These are phyloP conservation scores for Tachuris rubrigastra DNA, from an alignment of 2,113 vertebrate species.

Conservation along the genomic window DNA sequence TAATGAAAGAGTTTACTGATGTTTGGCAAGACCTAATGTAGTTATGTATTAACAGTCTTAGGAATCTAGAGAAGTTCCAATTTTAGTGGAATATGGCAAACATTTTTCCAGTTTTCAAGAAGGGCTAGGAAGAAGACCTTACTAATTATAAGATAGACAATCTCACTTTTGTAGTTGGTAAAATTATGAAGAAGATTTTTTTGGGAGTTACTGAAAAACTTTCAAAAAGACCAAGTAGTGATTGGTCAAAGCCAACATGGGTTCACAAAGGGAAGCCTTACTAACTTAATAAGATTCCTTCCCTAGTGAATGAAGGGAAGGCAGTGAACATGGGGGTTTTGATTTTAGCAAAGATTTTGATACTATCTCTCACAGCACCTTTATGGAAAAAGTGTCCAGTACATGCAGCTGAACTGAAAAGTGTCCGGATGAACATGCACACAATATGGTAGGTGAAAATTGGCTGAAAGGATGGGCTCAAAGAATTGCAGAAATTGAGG, in stretches of 20 bases:
- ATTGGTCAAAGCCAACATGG: not conserved
- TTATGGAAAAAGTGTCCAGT: not conserved
- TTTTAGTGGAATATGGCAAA: not conserved
- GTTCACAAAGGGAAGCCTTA: not conserved
- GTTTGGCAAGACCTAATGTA: not conserved
- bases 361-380: not conserved
- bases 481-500: not conserved
- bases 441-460: not conserved
- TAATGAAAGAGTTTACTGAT: not conserved
- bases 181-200: not conserved
- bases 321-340: rapidly evolving
- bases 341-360: not conserved
- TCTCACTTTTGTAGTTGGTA: not conserved
- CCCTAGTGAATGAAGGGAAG: not conserved
- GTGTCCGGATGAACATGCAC: not conserved
- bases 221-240: not conserved
- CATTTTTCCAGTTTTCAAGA: not conserved
- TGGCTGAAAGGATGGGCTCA: not conserved
- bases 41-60: not conserved
- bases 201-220: not conserved
- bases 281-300: not conserved
- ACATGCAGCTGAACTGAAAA: too few relatives aligned
- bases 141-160: not conserved
- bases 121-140: not conserved
- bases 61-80: not conserved